Evolutionary conservation across 1,140 invertebrate genomes (phyloP), one percentile per base, ranked within the genome.

Genomic region (Galleria mellonella): DNA sequence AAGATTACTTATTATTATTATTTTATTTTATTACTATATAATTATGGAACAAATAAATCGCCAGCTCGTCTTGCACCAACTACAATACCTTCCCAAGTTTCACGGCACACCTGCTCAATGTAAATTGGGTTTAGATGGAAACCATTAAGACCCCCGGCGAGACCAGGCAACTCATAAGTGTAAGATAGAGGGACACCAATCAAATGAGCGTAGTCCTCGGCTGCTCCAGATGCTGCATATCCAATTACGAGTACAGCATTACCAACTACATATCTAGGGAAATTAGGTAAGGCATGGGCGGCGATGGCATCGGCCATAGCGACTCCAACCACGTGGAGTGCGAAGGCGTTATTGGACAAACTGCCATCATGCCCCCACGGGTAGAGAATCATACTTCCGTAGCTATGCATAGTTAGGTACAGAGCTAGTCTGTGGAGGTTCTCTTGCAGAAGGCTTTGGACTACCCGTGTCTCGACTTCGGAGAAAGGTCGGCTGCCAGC

Each of bases 51-150:
- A 9, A 35, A 35, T 14, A 35, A 41, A 32, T 62, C 56, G 11
- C 51, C 55, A 14, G 71, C 62, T 42, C 43, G 48, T 54, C 65
- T 66, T 0, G 60, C 67, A 13, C 71, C 73, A 2, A 88, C 89
- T 69, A 88, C 89, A 28, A 94, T 75, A 9, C 87, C 89, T 53
- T 88, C 88, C 81, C 91, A 94, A 0, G 93, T 94, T 72, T 95
- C 94, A 38, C 76, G 58, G 10, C 45, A 50, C 0, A 83, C 74
- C 13, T 62, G 62, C 6, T 58, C 32, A 35, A 93, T 91, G 54
- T 90, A 86, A 0, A 52, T 62, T 4, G 87, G 79, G 7, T 90
- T 88, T 2, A 92, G 73, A 10, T 90, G 56, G 65, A 93, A 93
- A 4, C 91, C 91, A 37, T 85, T 72, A 9, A 47, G 50, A 31